phyloP scores from a whole-genome alignment of 2,797 vertebrate species.

The Vespertilio murinus region DNA sequence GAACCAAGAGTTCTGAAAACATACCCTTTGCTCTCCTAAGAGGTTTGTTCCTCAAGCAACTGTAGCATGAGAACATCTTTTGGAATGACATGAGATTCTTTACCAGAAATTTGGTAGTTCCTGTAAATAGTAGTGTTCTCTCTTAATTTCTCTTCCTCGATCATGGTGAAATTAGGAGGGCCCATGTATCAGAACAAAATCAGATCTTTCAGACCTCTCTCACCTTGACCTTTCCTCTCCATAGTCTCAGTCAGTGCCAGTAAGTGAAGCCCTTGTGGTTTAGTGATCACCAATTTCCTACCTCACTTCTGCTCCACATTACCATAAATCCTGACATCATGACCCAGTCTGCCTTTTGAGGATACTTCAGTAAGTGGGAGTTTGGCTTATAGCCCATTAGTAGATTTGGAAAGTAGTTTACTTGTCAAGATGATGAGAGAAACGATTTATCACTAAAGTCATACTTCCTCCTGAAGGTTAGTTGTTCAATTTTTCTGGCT shows the following conservation, averaged over 20 bases:
- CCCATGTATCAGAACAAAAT: neutral
- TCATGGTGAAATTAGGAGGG: neutral
- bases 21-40: neutral
- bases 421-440: slow-evolving; percentile 64
- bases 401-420: slow-evolving; percentile 68
- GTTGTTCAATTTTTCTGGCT: slow-evolving; percentile 73
- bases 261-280: slow-evolving; percentile 29
- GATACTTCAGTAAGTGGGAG: slow-evolving; percentile 58
- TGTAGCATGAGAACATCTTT: neutral
- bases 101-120: neutral
- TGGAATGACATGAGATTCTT: neutral
- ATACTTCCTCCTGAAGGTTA: slow-evolving; percentile 60
- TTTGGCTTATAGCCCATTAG: slow-evolving; percentile 47
- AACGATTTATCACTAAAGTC: slow-evolving; percentile 67
- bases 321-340: slow-evolving; percentile 26
- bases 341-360: neutral
- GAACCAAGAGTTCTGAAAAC: neutral
- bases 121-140: neutral
- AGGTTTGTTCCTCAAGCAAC: neutral
- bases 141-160: neutral
- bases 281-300: neutral
- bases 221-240: slow-evolving; percentile 45
- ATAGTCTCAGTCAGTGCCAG: slow-evolving; percentile 31
- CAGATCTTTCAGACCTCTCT: slow-evolving; percentile 9
- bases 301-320: neutral